These are phyloP conservation scores for Caranx melampygus DNA, from an alignment of 2,113 vertebrate genomes.

Conservation along the genomic window DNA sequence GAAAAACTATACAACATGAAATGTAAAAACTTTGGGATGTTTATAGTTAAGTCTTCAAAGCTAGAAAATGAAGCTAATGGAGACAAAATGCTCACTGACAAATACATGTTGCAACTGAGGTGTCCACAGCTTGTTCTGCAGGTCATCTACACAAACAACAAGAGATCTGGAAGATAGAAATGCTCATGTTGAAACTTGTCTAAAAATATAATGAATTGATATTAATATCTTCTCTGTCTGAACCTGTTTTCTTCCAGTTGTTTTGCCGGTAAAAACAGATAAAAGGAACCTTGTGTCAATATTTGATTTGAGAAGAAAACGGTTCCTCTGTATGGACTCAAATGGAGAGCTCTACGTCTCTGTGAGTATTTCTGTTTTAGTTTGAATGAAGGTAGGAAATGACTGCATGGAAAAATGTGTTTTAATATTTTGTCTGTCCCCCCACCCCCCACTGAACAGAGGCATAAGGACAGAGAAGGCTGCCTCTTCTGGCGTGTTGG, in stretches of 20 bases:
- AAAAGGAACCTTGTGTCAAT: slow-evolving; percentile 84
- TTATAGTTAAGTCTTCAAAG: neutral
- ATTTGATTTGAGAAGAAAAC: slow-evolving; percentile 85
- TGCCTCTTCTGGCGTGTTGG: slow-evolving; percentile 60
- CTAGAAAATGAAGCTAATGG: neutral
- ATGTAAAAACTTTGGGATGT: neutral
- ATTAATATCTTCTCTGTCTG: neutral
- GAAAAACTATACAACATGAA: neutral
- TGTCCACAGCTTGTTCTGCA: neutral
- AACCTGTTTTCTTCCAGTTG: slow-evolving; percentile 45
- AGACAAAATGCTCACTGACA: neutral
- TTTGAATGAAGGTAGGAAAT: neutral
- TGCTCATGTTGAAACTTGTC: neutral
- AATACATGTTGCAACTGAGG: neutral
- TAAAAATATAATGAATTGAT: neutral
- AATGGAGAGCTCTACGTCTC: slow-evolving; percentile 84
- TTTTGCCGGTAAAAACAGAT: slow-evolving; percentile 81
- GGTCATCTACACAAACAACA: slow-evolving; percentile 13
- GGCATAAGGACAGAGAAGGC: slow-evolving; percentile 21
- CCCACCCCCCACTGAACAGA: slow-evolving; percentile 42
- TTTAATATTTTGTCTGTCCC: neutral
- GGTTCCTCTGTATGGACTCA: slow-evolving; percentile 87
- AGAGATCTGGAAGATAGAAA: neutral
- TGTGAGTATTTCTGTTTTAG: slow-evolving; percentile 80
- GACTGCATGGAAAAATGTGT: neutral